phyloP scores from a whole-genome alignment of 2,797 vertebrate genomes.

The Argya squamiceps region DNA sequence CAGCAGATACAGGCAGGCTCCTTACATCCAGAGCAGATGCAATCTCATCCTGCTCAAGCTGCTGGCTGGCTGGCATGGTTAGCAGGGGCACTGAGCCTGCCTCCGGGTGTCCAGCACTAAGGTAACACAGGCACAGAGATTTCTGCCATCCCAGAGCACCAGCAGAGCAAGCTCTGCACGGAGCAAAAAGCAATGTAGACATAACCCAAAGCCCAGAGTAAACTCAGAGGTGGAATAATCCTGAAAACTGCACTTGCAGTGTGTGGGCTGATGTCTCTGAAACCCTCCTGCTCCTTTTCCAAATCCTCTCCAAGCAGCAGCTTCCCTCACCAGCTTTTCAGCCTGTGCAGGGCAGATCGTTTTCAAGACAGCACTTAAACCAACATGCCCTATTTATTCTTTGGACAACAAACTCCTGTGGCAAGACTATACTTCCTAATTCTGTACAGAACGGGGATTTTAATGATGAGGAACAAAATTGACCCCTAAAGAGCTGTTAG shows the following conservation, averaged over 20 bases:
- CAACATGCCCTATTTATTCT: slow-evolving; percentile 30
- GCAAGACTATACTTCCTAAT: slow-evolving; percentile 54
- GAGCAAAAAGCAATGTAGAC: not conserved
- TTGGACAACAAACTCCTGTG: slow-evolving; percentile 13
- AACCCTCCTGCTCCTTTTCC: not conserved
- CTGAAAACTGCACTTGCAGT: not conserved
- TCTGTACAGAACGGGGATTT: slow-evolving; percentile 44
- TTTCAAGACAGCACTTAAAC: not conserved
- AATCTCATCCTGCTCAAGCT: not conserved
- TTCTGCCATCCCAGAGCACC: not conserved
- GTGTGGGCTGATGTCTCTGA: not conserved
- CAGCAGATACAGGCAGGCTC: not conserved
- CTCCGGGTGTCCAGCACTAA: not conserved
- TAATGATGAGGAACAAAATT: slow-evolving; percentile 56
- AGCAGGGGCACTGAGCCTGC: not conserved
- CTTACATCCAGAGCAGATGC: not conserved
- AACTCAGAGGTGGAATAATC: not conserved
- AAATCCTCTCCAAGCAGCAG: not conserved
- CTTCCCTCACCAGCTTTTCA: not conserved
- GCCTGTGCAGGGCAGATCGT: not conserved
- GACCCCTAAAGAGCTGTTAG: slow-evolving; percentile 51
- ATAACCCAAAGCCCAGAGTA: not conserved
- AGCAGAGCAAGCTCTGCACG: not conserved
- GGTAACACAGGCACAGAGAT: not conserved
- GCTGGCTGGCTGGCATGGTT: not conserved